These are phyloP conservation scores for Rhinichthys osculus DNA, from an alignment of 2,797 vertebrate genomes.

Conservation along the genomic window DNA sequence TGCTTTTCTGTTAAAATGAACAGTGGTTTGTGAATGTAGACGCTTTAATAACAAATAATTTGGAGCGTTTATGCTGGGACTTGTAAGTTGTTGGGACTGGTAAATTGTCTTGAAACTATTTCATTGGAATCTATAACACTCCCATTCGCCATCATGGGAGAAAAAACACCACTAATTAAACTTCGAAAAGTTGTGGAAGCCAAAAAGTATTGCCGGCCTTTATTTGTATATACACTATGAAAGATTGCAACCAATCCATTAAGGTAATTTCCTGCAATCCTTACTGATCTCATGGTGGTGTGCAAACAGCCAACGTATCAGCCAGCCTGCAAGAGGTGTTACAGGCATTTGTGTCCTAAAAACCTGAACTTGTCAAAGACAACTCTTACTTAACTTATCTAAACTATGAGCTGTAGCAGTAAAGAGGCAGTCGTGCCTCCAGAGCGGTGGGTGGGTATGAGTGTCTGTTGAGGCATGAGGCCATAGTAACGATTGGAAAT, in stretches of 20 bases:
- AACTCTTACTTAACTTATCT: not conserved
- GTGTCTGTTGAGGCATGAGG: slow-evolving; percentile 53
- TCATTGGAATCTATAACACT: no score
- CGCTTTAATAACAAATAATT: no score
- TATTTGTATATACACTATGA: slow-evolving; percentile 3
- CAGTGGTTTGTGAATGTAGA: no score
- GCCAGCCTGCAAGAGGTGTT: not conserved
- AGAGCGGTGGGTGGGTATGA: slow-evolving; percentile 35
- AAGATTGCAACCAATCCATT: not conserved
- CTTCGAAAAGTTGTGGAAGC: not conserved
- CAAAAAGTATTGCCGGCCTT: not conserved
- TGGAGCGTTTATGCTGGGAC: no score
- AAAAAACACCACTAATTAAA: not conserved
- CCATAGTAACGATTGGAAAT: slow-evolving; percentile 58
- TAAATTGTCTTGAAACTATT: no score
- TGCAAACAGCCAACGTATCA: not conserved
- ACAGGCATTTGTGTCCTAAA: not conserved
- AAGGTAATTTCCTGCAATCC: not conserved
- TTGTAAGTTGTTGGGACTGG: no score
- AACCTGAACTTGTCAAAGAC: slow-evolving; percentile 25
- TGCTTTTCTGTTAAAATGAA: no score
- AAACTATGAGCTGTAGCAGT: slow-evolving; percentile 20
- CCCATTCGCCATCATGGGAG: no score
- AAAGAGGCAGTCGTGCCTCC: slow-evolving; percentile 13
- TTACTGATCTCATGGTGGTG: not conserved